Evolutionary conservation across 92 coral and sea anemone genomes (phyloP).

Genomic region (Zoanthus solanderi): DNA sequence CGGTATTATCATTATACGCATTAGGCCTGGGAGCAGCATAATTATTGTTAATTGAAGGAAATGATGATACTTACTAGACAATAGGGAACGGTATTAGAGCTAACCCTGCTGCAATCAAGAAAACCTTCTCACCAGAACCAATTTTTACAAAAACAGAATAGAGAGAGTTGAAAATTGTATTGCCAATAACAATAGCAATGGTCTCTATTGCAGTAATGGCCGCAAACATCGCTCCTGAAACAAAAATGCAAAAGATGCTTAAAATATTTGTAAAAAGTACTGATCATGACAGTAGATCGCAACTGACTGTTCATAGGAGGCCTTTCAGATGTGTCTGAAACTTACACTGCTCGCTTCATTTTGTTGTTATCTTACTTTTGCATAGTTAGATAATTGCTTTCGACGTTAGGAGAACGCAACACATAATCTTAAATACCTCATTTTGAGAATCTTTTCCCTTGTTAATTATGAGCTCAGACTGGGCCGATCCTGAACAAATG

Average conservation of each 20-base stretch:
- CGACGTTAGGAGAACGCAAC: too few species aligned
- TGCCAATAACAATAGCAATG: neutral
- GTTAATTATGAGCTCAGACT: too few species aligned
- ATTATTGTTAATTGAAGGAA: neutral
- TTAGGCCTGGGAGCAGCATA: too few species aligned
- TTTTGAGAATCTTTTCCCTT: too few species aligned
- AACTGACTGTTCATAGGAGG: neutral
- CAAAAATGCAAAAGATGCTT: neutral
- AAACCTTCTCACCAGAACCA: neutral
- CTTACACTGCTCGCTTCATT: too few species aligned
- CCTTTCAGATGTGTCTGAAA: too few species aligned
- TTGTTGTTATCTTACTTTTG: too few species aligned
- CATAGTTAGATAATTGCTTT: too few species aligned
- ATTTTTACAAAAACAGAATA: neutral
- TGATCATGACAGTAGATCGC: neutral
- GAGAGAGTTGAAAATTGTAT: neutral
- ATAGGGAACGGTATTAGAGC: neutral
- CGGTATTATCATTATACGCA: too few species aligned
- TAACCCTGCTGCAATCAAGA: slow-evolving; percentile 11
- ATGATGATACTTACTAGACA: neutral
- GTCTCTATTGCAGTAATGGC: neutral
- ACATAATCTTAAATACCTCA: too few species aligned
- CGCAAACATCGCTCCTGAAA: slow-evolving; percentile 25
- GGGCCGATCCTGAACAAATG: too few species aligned
- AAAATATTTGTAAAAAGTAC: neutral